Conservation (phyloP, 2,113 vertebrate genomes). For the Phodopus roborovskii region DNA sequence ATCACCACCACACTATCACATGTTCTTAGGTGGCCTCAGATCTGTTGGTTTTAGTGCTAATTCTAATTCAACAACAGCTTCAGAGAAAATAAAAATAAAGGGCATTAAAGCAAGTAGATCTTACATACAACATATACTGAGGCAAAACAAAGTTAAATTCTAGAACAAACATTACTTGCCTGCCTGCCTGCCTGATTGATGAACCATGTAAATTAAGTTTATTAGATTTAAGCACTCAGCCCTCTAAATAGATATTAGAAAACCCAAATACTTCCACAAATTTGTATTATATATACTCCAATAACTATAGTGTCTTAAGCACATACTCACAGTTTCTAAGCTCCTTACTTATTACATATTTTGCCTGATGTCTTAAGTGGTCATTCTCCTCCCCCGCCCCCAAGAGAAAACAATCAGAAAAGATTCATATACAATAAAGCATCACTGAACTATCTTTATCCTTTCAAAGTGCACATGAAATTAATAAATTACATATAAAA, state of each 20-base stretch:
- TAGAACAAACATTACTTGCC: background rate
- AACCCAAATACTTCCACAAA: conserved; percentile 20
- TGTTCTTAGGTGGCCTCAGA: background rate
- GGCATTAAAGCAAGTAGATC: background rate
- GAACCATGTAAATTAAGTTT: background rate
- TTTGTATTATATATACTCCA: background rate
- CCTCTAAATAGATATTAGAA: background rate
- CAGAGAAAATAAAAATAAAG: conserved; percentile 54
- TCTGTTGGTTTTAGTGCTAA: conserved; percentile 35
- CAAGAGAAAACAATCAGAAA: background rate
- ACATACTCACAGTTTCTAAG: background rate
- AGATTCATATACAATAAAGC: background rate
- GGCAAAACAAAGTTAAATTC: background rate
- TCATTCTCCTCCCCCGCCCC: background rate
- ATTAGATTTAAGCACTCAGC: background rate
- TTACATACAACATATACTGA: background rate
- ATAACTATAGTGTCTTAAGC: background rate
- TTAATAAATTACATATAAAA: background rate
- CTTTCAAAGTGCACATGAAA: conserved; percentile 18
- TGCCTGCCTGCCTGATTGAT: background rate
- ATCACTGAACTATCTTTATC: background rate
- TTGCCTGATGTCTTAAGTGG: background rate
- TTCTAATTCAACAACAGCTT: conserved; percentile 42
- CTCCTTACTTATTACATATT: conserved; percentile 45
- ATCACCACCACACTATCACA: conserved; percentile 7